Base-by-base conservation (phyloP, 2,888 invertebrate species). In the Limenitis camilla region DNA sequence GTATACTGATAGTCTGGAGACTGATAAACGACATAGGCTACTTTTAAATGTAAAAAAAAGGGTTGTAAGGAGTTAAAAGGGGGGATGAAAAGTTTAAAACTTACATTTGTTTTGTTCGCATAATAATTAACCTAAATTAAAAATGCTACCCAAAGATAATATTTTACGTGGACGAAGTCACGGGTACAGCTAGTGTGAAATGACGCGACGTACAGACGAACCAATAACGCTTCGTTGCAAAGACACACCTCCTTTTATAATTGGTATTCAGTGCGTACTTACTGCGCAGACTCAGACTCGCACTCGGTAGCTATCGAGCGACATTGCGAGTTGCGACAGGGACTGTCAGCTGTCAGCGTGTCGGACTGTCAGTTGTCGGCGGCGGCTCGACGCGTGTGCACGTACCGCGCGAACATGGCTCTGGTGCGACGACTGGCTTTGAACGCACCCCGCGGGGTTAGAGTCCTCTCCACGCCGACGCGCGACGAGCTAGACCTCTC, bases 401-500 rank as follows among this genome's bases (percentile, higher is more conserved):
- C 30, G 45, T 45, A 4, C 35, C 44, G 74, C 33, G 52, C 62
- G 63, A 63, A 75, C 62, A 85, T 85, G 85, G 84, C 86, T 77
- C 78, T 87, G 75, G 77, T 86, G 52, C 77, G 81, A 68, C 76
- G 85, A 64, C 71, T 87, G 61, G 79, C 78, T 60, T 71, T 76
- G 58, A 78, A 75, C 61, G 71, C 75, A 63, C 83, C 84, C 51
- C 71, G 76, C 52, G 72, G 74, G 60, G 73, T 74, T 53, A 78
- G 85, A 43, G 75, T 69, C 52, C 67, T 84, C 45, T 74, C 81
- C 55, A 62, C 77, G 43, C 54, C 60, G 41, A 56, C 68, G 8
- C 78, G 78, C 40, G 95, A 95, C 81, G 92, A 93, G 3, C 89
- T 96, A 65, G 96, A 97, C 82, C 90, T 94, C 60, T 90, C 90